Base-by-base conservation (phyloP, 2,113 vertebrate species). In the Scatophagus argus region DNA sequence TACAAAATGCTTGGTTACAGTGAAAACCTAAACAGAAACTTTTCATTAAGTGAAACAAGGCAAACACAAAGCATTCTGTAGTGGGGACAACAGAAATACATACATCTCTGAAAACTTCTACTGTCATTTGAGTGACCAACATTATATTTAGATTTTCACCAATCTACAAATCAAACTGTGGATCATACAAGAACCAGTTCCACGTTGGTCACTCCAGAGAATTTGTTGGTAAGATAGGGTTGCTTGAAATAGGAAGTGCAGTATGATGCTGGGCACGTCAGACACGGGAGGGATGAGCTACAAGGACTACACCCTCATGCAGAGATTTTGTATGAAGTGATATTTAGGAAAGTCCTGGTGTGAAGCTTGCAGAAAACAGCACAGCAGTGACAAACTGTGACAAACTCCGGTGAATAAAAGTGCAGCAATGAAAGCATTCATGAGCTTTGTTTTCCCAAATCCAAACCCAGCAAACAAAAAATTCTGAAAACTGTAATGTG, bases 1-100 rank as follows among this genome's bases (percentile, higher is more conserved):
- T 52, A 77, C 63, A 84, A 82, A 83, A 73, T 13, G 39, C 1
- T 43, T 23, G 19, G 13, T 59, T 74, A 77, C 34, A 76, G 39
- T 38, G 17, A 60, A n/a, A 56, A 29, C 10, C n/a, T 21, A 49
- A 46, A 77, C 29, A 41, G 54, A 67, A 51, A 75, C 2, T 10
- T 2, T 27, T 29, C 0, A 49, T 56, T 64, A 68, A 9, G 11
- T 23, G 13, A 59, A 52, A 51, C 2, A 1, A 59, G 44, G 27
- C 8, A 59, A 41, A 43, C 51, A 59, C 9, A 23, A 63, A 25
- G 59, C 21, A 66, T n/a, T 49, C 6, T 52, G 31, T 29, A n/a
- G 19, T 16, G 13, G 4, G 12, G 10, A 31, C n/a, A 65, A 36
- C 6, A 31, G 13, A 44, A 55, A 3, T 14, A n/a, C 4, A 71